Conservation (phyloP, 2,113 vertebrate species). For the Toxostoma redivivum region DNA sequence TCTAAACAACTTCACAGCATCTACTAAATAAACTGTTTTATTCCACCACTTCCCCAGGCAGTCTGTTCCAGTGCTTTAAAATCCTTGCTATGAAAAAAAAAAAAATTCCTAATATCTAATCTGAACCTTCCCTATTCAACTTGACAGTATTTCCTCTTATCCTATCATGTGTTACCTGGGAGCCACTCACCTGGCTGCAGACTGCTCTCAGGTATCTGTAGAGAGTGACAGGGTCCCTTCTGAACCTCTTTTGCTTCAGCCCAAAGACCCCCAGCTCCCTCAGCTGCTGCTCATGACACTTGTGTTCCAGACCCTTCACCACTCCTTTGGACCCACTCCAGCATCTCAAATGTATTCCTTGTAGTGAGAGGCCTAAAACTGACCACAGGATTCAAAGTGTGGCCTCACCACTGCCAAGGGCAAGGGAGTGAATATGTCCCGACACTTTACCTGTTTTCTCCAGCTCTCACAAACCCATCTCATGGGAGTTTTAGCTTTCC, state of each 20-base stretch:
- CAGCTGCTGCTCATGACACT: neutral
- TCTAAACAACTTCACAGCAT: neutral
- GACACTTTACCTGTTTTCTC: neutral
- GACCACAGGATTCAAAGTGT: rapidly evolving
- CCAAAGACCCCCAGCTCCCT: neutral
- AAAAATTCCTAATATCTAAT: neutral
- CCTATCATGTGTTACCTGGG: neutral
- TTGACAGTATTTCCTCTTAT: neutral
- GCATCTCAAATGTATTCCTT: neutral
- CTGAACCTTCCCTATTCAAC: neutral
- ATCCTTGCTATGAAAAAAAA: neutral
- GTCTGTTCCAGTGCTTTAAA: neutral
- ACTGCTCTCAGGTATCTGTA: neutral
- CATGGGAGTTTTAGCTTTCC: neutral
- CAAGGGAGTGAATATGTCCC: rapidly evolving
- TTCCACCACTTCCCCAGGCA: neutral
- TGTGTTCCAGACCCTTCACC: neutral
- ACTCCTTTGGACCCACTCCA: neutral
- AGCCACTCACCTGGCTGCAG: neutral
- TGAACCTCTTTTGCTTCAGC: neutral
- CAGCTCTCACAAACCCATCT: neutral
- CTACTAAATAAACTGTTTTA: neutral
- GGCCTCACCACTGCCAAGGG: neutral
- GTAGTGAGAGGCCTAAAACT: neutral
- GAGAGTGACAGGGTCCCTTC: neutral